Base-by-base conservation (phyloP, 2,888 invertebrate genomes). In the Nemurella pictetii region DNA sequence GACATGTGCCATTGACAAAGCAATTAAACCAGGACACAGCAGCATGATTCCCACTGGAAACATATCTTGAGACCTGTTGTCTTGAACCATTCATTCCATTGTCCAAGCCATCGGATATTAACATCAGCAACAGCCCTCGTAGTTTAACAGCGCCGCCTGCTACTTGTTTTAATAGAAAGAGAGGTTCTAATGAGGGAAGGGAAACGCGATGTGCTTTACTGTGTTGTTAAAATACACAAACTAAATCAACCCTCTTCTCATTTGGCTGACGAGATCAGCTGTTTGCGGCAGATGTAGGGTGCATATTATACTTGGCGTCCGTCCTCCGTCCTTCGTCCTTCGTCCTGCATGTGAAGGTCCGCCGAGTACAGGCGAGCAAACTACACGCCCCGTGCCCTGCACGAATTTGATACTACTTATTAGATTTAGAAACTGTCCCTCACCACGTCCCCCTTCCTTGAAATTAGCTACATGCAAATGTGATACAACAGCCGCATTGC, bases 161-260 rank as follows among this genome's bases (percentile, higher is more conserved):
- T 78, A 78, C 78, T 78, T 78, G 78, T 30, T 78, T 78, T 28
- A 30, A 78, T 30, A 30, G 30, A 78, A 78, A 30, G 28, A 82
- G 27, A 72, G 72, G 72, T 82, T 82, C 55, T 72, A 78, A 82
- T 55, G 72, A 82, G 72, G 36, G 55, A 25, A 55, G 55, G 27
- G 85, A 35, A 28, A 32, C 32, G 2, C 30, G 30, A 73, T 55
- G 55, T 55, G 55, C 55, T 55, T 3, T 12, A 55, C 55, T 55
- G 55, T 83, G 83, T 82, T 85, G 82, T 75, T 85, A 85, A 85
- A 85, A 85, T 75, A 85, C 82, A 85, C 85, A 85, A 85, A 81
- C 81, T 81, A 84, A 75, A 84, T 35, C 36, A 27, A 80, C 85
- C 72, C 83, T 20, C 82, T 26, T 9, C 55, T 55, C 85, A 27